Base-by-base conservation (phyloP, 2,797 vertebrate species). In the Aphelocoma californica region DNA sequence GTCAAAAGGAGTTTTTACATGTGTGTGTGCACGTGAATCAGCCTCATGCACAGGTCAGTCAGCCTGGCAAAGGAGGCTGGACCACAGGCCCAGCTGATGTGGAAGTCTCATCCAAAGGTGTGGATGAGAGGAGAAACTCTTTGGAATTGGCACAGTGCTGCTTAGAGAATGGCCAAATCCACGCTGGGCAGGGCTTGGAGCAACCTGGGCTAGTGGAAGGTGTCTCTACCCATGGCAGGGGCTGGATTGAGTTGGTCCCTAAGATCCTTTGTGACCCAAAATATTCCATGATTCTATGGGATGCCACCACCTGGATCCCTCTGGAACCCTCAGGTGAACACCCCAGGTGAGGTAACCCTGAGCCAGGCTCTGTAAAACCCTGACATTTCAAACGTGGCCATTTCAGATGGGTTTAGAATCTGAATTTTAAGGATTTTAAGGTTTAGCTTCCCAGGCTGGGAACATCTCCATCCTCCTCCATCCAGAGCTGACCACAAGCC, bases 1-100 rank as follows among this genome's bases (percentile, higher is more conserved):
- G 96, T 89, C 66, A 80, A 86, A 64, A 67, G 73, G 74, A 51
- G 40, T 45, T 74, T 94, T 92, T 60, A 78, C 57, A 12, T 17
- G 38, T 75, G 10, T 36, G 74, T 54, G 82, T 66, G 81, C 81
- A 12, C 78, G 48, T 82, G 95, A 58, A 90, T 82, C 90, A 75
- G 77, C 31, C 65, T 91, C 67, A 70, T 45, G 32, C 92, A 86
- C 88, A 7, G 85, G 93, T 92, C 88, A 56, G 21, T 28, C 65
- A 62, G 88, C 57, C 73, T 78, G 92, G 92, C 84, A 86, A 20
- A 81, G 81, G 1, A 57, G 90, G 84, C 34, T 79, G 94, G 73
- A 51, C 67, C 85, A 48, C 51, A 40, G 60, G 42, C 79, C 45
- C 44, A 3, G 1, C 1, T 65, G 42, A 44, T 66, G 70, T 34